Evolutionary conservation across 1,140 invertebrate species (phyloP), one percentile per base, ranked within the genome.

Genomic region (Orchesella cincta): DNA sequence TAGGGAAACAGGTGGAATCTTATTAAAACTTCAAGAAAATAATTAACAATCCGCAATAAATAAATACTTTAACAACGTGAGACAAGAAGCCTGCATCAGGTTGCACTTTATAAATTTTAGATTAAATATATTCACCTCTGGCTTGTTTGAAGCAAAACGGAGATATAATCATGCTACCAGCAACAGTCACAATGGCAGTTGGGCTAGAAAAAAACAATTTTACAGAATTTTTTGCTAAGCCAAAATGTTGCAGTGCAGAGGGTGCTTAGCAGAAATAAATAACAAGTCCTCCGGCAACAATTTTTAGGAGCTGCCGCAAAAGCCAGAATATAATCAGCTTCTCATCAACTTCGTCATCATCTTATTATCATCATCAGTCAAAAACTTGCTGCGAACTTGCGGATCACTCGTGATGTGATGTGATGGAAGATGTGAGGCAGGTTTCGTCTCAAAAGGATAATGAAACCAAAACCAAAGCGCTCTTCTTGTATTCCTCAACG

Each of bases 1-100:
- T 57, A 26, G 52, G 29, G 12, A 67, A 67, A 29, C 29, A 67
- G 62, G 29, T 67, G 62, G 62, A 67, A 67, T 67, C 62, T 67
- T 67, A 67, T 67, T 29, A 67, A 33, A 67, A 67, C 26, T 31
- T 33, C 62, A 67, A 67, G 31, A 67, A 31, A 33, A 67, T 67
- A 67, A 67, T 67, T 67, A 67, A 67, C 26, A 29, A 29, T 31
- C 28, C 62, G 3, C 62, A 67, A 67, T 67, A 67, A 67, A 67
- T 67, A 67, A 67, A 33, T 67, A 67, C 31, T 67, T n/a, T 67
- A 67, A 67, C 62, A 67, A 29, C 14, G 62, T 33, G 31, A 67
- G 62, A 67, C 62, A 67, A 57, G 52, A 12, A n/a, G 52, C 52
- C 23, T 57, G 52, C 52, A 57, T 14, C 52, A 57, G 23, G 52